Evolutionary conservation across 2,113 vertebrate species (phyloP).

Genomic region (Carassius gibelio): DNA sequence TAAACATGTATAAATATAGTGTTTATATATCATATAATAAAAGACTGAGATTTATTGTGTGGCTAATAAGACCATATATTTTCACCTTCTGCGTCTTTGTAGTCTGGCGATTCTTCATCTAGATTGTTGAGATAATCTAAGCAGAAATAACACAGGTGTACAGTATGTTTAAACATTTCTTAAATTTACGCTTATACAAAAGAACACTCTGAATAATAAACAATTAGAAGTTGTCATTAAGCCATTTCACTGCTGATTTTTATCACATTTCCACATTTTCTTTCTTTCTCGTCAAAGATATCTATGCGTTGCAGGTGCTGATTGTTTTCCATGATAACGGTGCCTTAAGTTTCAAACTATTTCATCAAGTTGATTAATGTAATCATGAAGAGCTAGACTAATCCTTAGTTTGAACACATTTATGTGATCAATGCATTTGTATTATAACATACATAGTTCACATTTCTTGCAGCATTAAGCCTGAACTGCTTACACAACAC

Average conservation of each 20-base stretch:
- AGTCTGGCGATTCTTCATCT: slow-evolving; percentile 85
- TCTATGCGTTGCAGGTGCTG: neutral
- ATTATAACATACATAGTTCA: neutral
- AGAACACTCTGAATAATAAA: neutral
- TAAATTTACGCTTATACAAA: neutral
- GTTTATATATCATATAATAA: neutral
- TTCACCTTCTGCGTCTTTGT: slow-evolving; percentile 91
- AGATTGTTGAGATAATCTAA: slow-evolving; percentile 96
- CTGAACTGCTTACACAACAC: neutral
- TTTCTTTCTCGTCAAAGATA: neutral
- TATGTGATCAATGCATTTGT: neutral
- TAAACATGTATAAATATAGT: slow-evolving; percentile 50
- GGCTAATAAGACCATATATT: neutral
- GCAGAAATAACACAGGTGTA: neutral
- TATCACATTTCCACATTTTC: neutral
- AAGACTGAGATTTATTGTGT: neutral
- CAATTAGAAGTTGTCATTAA: neutral
- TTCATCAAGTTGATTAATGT: neutral
- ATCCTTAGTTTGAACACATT: neutral
- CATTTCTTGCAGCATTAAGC: neutral
- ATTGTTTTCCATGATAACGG: neutral
- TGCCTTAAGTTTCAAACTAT: neutral
- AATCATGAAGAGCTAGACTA: neutral
- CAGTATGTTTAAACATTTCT: neutral
- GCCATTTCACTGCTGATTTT: neutral